A percentile compares a stretch with the other conserved stretches of the same genome.
Evolutionary conservation across 2,888 invertebrate genomes (phyloP).

Genomic region (Pseudococcus jackbeardsleyi): DNA sequence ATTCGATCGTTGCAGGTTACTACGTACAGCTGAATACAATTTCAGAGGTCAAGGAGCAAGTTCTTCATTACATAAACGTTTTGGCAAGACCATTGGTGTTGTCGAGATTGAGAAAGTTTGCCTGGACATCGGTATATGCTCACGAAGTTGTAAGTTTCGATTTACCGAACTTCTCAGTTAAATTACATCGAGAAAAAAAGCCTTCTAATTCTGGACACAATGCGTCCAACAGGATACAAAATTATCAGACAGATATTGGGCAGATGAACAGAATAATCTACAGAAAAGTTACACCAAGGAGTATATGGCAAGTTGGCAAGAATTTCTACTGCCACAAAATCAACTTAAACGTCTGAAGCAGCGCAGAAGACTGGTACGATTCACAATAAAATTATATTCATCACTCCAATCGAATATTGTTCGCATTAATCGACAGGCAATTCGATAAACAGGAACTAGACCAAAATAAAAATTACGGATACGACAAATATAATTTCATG

Average conservation of each 20-base stretch:
- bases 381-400: neutral
- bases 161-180: neutral
- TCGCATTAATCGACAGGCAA: slow-evolving; percentile 26
- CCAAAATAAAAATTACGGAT: slow-evolving; percentile 66
- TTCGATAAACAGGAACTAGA: slow-evolving; percentile 60
- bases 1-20: slow-evolving; percentile 76
- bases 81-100: slow-evolving; percentile 88
- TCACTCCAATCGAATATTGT: neutral
- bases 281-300: slow-evolving; percentile 75
- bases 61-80: slow-evolving; percentile 95
- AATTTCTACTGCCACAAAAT: slow-evolving; percentile 60
- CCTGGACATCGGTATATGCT: slow-evolving; percentile 96
- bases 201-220: no score
- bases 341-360: slow-evolving; percentile 52
- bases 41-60: slow-evolving; percentile 96
- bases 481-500: slow-evolving; percentile 77
- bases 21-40: slow-evolving; percentile 94
- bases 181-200: neutral
- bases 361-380: slow-evolving; percentile 60
- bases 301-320: slow-evolving; percentile 53
- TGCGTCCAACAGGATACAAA: slow-evolving; percentile 76
- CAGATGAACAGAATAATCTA: slow-evolving; percentile 83
- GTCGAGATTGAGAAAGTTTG: slow-evolving; percentile 82
- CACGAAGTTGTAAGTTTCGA: slow-evolving; percentile 80
- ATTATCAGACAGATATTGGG: slow-evolving; percentile 92